A percentile compares a stretch with the other conserved stretches of the same genome.
Conservation (phyloP, 2,797 vertebrate species). For the Etheostoma nigrum region DNA sequence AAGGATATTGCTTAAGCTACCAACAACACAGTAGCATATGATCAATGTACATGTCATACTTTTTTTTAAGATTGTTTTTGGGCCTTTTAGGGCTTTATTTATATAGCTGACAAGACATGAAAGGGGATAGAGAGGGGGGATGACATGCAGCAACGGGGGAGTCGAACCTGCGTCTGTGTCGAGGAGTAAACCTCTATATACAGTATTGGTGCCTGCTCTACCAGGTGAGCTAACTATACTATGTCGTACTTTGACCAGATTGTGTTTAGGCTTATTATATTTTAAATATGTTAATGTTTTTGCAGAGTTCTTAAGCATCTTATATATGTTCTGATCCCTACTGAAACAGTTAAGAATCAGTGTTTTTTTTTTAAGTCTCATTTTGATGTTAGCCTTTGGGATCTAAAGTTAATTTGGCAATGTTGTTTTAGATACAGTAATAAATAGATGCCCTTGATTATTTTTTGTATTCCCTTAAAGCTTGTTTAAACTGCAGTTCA, state of each 20-base stretch:
- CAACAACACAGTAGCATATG: not conserved
- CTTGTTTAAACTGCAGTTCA: not conserved
- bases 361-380: not conserved
- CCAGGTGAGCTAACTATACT: too few relatives aligned
- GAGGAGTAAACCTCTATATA: too few relatives aligned
- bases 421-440: not conserved
- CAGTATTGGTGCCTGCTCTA: too few relatives aligned
- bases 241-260: too few relatives aligned
- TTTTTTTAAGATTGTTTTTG: too few relatives aligned
- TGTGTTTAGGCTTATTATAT: not conserved
- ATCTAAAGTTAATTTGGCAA: not conserved
- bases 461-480: not conserved
- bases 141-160: too few relatives aligned
- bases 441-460: not conserved
- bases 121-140: too few relatives aligned
- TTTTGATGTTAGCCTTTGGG: not conserved
- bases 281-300: not conserved
- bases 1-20: not conserved
- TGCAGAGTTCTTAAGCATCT: not conserved
- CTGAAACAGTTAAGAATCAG: not conserved
- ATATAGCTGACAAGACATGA: too few relatives aligned
- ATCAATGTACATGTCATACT: not conserved
- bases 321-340: not conserved
- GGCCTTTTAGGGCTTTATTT: too few relatives aligned
- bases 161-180: too few relatives aligned